Evolutionary conservation across 1,140 invertebrate genomes (phyloP).

Genomic region (Sipha flava): DNA sequence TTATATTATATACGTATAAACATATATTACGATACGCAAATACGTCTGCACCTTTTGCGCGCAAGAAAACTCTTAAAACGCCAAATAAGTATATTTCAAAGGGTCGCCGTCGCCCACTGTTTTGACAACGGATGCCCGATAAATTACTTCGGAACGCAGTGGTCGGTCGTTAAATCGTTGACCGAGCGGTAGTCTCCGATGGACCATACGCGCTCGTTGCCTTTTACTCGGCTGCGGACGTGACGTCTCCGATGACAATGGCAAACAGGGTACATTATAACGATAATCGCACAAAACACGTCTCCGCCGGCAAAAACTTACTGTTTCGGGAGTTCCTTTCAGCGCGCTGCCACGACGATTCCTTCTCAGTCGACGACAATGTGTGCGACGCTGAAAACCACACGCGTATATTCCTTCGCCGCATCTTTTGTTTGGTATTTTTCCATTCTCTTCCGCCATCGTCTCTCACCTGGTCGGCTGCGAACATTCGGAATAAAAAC

Average conservation of each 20-base stretch:
- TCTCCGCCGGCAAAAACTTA: too few relatives aligned
- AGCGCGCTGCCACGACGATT: neutral
- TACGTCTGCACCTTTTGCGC: neutral
- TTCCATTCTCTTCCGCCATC: neutral
- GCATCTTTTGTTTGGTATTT: too few relatives aligned
- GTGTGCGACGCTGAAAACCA: too few relatives aligned
- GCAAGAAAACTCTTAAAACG: neutral
- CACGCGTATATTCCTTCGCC: too few relatives aligned
- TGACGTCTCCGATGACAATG: neutral
- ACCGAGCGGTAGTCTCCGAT: neutral
- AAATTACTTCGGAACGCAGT: neutral
- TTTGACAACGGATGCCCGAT: conserved; percentile 3
- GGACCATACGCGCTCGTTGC: too few relatives aligned
- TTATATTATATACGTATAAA: too few relatives aligned
- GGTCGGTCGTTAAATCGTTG: conserved; percentile 3
- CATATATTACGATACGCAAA: too few relatives aligned
- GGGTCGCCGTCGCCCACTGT: neutral
- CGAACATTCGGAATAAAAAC: neutral
- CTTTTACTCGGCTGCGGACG: too few relatives aligned
- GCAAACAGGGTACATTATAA: neutral
- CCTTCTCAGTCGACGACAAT: too few relatives aligned
- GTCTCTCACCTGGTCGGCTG: neutral
- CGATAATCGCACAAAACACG: neutral
- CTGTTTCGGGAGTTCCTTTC: neutral
- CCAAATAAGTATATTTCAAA: neutral